Conservation (phyloP, 2,888 invertebrate genomes). For the Epistrophe eligans region DNA sequence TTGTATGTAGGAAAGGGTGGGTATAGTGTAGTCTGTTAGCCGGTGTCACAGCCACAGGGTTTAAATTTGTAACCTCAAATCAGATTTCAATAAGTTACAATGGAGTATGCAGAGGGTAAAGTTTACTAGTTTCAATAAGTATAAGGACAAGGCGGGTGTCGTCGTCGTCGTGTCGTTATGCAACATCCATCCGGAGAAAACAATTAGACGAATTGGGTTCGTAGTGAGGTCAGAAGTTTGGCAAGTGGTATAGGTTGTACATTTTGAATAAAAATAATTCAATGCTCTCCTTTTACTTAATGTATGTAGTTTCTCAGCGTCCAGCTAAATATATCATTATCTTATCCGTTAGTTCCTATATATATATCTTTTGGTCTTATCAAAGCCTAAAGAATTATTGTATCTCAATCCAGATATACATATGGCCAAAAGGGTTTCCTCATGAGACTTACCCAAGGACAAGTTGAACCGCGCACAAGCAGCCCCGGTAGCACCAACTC, state of each 20-base stretch:
- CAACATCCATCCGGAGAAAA: conserved; percentile 49
- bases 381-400: no score
- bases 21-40: background rate
- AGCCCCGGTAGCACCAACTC: no score
- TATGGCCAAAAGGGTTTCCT: no score
- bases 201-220: conserved; percentile 61
- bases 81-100: conserved; percentile 68
- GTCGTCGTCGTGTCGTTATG: background rate
- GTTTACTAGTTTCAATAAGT: conserved; percentile 26
- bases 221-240: conserved; percentile 49
- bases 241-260: background rate
- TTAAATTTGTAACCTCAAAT: conserved; percentile 68
- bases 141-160: background rate
- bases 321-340: no score
- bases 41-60: conserved; percentile 38
- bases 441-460: no score
- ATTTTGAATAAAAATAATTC: background rate
- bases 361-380: no score
- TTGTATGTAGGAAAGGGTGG: background rate
- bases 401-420: no score
- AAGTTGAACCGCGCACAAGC: no score
- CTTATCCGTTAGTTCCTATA: no score
- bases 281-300: background rate
- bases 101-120: conserved; percentile 2
- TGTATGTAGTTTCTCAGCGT: background rate